These are phyloP conservation scores for Heterotilapia buettikoferi DNA, from an alignment of 2,113 vertebrate genomes.

Conservation along the genomic window DNA sequence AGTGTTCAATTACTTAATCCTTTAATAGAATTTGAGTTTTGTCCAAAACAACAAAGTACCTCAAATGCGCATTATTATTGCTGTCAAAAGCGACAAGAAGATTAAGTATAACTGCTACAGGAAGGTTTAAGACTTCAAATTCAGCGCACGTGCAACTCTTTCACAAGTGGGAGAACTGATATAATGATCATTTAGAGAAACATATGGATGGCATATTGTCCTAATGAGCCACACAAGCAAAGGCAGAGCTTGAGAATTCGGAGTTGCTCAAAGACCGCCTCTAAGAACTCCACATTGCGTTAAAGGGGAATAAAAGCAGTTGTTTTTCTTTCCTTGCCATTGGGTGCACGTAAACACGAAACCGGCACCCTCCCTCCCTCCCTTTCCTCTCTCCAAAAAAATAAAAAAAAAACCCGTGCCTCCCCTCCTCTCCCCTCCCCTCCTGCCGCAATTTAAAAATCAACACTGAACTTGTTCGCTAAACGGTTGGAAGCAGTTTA, in stretches of 20 bases:
- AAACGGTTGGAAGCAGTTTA: conserved; percentile 85
- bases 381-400: conserved; percentile 7
- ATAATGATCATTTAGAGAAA: conserved; percentile 10
- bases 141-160: neutral
- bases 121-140: neutral
- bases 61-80: conserved; percentile 43
- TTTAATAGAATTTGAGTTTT: conserved; percentile 69
- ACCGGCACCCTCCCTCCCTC: conserved; percentile 17
- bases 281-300: neutral
- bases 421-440: neutral
- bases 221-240: conserved; percentile 26
- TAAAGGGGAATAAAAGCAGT: conserved; percentile 29
- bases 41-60: conserved; percentile 61
- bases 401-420: fast-evolving
- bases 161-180: conserved; percentile 18
- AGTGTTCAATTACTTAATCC: conserved; percentile 75
- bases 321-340: conserved; percentile 47
- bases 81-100: conserved; percentile 49
- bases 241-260: conserved; percentile 9
- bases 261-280: conserved; percentile 18
- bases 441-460: conserved; percentile 63
- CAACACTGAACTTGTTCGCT: conserved; percentile 71
- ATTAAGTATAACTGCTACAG: conserved; percentile 36
- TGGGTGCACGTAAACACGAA: conserved; percentile 37
- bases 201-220: conserved; percentile 27